Conservation (phyloP, 2,797 vertebrate species). For the Eospalax fontanierii region DNA sequence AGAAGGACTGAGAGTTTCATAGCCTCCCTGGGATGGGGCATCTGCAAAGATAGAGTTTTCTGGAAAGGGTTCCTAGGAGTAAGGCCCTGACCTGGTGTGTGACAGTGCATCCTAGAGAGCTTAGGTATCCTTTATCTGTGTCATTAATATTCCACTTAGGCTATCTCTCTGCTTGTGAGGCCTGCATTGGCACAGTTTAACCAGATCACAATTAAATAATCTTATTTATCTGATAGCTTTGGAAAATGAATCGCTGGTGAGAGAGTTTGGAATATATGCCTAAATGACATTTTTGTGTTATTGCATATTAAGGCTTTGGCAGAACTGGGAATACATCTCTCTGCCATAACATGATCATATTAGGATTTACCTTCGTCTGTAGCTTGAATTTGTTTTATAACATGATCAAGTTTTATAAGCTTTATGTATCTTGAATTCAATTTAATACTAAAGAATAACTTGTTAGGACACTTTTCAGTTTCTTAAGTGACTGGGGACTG, state of each 20-base stretch:
- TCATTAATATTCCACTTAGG: background rate
- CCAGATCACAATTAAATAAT: slow-evolving; percentile 49
- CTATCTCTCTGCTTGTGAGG: background rate
- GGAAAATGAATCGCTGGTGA: slow-evolving; percentile 42
- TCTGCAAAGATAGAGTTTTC: background rate
- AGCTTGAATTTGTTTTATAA: slow-evolving; percentile 62
- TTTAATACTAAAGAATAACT: slow-evolving; percentile 19
- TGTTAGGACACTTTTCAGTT: slow-evolving; percentile 48
- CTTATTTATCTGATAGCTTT: slow-evolving; percentile 51
- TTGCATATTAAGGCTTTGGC: background rate
- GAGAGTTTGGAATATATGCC: slow-evolving; percentile 19
- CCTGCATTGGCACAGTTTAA: slow-evolving; percentile 3
- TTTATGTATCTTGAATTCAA: slow-evolving; percentile 44
- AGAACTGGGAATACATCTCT: slow-evolving; percentile 42
- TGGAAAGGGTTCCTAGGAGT: background rate
- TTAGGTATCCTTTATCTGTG: background rate
- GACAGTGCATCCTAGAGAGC: background rate
- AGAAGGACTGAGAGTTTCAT: background rate
- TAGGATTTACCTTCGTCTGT: slow-evolving; percentile 45
- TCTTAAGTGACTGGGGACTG: slow-evolving; percentile 31
- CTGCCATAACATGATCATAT: background rate
- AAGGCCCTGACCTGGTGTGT: background rate
- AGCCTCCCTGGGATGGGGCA: background rate
- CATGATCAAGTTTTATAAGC: slow-evolving; percentile 14
- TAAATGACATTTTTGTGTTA: slow-evolving; percentile 16